Percentiles rank a stretch among this genome's conserved stretches.
Conservation (phyloP, 2,888 invertebrate genomes). For the Trichogramma evanescens region DNA sequence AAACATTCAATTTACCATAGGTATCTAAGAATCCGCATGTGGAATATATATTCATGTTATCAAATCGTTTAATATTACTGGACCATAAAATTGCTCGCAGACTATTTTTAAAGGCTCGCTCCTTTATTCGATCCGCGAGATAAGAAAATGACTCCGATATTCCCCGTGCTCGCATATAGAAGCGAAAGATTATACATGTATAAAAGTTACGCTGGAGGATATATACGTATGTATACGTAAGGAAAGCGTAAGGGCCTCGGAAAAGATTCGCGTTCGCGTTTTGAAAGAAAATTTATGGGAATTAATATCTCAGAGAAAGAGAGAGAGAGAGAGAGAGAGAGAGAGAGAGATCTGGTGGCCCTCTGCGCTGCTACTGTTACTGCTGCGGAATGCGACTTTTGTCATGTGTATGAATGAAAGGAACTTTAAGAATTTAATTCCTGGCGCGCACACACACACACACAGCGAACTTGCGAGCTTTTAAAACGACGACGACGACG, state of each 20-base stretch:
- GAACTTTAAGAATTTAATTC: constrained; percentile 48
- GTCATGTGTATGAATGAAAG: constrained; percentile 42
- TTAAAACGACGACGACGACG: not conserved
- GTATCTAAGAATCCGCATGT: no score
- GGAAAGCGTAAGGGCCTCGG: constrained; percentile 11
- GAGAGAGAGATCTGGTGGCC: constrained; percentile 33
- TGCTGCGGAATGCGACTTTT: constrained; percentile 45
- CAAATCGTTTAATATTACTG: no score
- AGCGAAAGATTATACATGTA: no score
- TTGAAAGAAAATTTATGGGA: constrained; percentile 49
- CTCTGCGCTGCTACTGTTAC: constrained; percentile 21
- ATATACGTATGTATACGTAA: not conserved
- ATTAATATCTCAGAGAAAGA: constrained; percentile 43
- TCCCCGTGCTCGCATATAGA: no score
- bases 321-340: constrained; percentile 26
- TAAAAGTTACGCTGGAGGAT: no score
- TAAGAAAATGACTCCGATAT: no score
- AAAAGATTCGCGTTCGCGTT: constrained; percentile 34
- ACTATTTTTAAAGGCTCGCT: no score
- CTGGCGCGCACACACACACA: constrained; percentile 22
- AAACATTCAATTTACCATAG: no score
- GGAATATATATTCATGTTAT: no score
- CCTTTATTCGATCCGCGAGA: no score
- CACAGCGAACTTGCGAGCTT: no score
- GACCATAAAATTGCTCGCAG: no score